Conservation (phyloP, 1,140 invertebrate genomes). For the Sycobia sp. region DNA sequence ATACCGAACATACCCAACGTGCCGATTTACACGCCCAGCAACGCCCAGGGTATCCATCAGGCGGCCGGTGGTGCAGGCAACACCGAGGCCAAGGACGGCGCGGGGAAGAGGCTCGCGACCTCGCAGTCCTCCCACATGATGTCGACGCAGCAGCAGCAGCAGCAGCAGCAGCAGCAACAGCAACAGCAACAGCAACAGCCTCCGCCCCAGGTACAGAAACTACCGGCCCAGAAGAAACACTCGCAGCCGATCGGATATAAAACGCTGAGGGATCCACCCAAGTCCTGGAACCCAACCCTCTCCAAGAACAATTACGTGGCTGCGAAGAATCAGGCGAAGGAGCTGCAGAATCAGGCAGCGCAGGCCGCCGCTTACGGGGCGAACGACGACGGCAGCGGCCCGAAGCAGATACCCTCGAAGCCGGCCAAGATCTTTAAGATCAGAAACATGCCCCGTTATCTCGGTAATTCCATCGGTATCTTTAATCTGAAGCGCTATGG, state of each 20-base stretch:
- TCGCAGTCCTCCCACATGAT: constrained; percentile 15
- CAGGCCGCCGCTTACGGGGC: constrained; percentile 29
- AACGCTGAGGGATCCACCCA: constrained; percentile 64
- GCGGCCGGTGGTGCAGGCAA: no score
- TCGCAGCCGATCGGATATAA: constrained; percentile 61
- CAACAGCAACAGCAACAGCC: no score
- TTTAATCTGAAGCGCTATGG: no score
- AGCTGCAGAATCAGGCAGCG: constrained; percentile 45
- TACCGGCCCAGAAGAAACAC: constrained; percentile 44
- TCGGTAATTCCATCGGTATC: constrained; percentile 49
- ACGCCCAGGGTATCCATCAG: constrained; percentile 16
- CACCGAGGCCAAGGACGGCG: constrained; percentile 16
- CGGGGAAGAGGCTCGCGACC: constrained; percentile 11
- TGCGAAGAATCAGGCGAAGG: constrained; percentile 57
- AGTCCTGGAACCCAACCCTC: constrained; percentile 66
- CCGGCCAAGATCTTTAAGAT: constrained; percentile 67
- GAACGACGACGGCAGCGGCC: constrained; percentile 36
- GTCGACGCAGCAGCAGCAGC: no score
- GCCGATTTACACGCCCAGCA: constrained; percentile 54
- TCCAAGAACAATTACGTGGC: constrained; percentile 61
- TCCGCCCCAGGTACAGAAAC: constrained; percentile 5
- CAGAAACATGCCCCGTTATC: constrained; percentile 65
- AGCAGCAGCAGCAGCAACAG: no score
- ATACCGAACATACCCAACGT: constrained; percentile 55
- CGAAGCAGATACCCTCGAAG: constrained; percentile 54